phyloP scores from a whole-genome alignment of 1,140 invertebrate species.

The Saxidomus purpurata region DNA sequence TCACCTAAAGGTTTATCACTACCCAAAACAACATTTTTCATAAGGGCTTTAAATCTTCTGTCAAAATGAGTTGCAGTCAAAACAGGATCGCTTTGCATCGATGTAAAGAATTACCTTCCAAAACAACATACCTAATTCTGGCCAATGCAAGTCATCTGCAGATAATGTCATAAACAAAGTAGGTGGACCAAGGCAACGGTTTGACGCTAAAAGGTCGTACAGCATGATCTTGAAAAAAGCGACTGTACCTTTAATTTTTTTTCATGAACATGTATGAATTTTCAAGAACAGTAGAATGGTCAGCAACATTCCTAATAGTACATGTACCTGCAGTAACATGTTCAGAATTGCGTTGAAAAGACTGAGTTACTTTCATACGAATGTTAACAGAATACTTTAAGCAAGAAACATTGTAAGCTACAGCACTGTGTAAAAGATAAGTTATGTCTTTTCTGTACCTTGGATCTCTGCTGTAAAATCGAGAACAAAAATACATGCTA shows the following conservation, averaged over 20 bases:
- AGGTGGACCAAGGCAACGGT: conserved; percentile 59
- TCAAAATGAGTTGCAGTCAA: conserved; percentile 66
- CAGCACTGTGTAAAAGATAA: conserved; percentile 57
- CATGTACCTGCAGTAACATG: not conserved
- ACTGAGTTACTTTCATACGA: conserved; percentile 35
- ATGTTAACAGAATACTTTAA: conserved; percentile 37
- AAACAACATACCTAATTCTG: conserved; percentile 59
- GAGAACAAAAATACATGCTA: conserved; percentile 42
- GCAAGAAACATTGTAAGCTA: conserved; percentile 28
- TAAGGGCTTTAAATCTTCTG: conserved; percentile 60
- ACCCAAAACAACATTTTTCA: conserved; percentile 65
- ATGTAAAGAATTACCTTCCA: conserved; percentile 3
- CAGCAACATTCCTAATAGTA: not conserved
- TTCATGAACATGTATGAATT: conserved; percentile 70
- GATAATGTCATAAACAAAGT: conserved; percentile 67
- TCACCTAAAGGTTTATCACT: conserved; percentile 58
- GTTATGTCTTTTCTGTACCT: conserved; percentile 56
- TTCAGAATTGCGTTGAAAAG: not conserved
- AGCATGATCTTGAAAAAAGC: conserved; percentile 56
- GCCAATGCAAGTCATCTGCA: conserved; percentile 70
- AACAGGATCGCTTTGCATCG: conserved; percentile 55
- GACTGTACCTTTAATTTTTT: conserved; percentile 65
- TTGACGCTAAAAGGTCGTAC: conserved; percentile 45
- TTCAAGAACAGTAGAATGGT: conserved; percentile 5
- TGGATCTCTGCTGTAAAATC: conserved; percentile 36